Evolutionary conservation across 2,113 vertebrate genomes (phyloP).

Genomic region (Chloroceryle aenea): DNA sequence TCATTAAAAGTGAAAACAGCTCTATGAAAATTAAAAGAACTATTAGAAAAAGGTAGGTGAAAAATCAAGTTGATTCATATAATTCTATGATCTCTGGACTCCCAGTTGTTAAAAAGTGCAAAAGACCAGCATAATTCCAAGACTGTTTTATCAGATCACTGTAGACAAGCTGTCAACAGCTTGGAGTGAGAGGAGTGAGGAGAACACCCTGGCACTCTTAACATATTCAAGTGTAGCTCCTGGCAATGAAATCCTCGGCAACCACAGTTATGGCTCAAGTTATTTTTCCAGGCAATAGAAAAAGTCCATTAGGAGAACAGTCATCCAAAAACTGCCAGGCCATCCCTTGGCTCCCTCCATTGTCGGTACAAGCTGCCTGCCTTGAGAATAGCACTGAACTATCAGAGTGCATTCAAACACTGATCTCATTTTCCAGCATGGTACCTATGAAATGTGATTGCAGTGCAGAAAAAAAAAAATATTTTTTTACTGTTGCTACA

Average conservation of each 20-base stretch:
- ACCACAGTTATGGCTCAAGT: background rate
- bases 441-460: background rate
- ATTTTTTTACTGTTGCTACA: background rate
- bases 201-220: background rate
- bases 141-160: background rate
- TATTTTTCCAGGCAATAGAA: background rate
- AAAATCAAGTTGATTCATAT: background rate
- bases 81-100: background rate
- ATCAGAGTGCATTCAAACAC: background rate
- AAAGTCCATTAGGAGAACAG: background rate
- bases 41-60: background rate
- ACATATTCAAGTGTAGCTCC: background rate
- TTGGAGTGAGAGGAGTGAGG: background rate
- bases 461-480: background rate
- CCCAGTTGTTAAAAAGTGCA: background rate
- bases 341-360: background rate
- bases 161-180: background rate
- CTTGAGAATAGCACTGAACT: background rate
- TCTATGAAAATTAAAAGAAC: background rate
- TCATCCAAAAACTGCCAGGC: background rate
- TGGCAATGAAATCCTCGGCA: background rate
- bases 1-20: background rate
- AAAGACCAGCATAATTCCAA: background rate
- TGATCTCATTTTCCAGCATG: background rate
- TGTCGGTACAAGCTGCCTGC: accelerated